Evolutionary conservation across 1,140 invertebrate genomes (phyloP).

Genomic region (Lepidurus packardi): DNA sequence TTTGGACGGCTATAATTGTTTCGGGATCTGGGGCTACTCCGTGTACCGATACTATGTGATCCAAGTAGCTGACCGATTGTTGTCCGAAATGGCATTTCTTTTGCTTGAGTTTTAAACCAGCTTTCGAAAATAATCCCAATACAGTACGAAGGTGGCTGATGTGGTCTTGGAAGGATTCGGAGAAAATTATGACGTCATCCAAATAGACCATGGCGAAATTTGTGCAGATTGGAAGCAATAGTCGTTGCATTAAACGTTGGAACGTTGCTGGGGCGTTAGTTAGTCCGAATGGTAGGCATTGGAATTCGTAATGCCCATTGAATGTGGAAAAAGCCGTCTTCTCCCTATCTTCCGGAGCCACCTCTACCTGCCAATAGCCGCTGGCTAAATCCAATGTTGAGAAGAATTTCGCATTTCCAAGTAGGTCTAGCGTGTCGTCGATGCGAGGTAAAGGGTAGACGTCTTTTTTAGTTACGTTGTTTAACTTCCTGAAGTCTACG

Average conservation of each 20-base stretch:
- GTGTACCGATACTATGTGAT: constrained; percentile 41
- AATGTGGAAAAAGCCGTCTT: constrained; percentile 47
- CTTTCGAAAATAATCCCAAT: constrained; percentile 30
- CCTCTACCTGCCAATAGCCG: constrained; percentile 50
- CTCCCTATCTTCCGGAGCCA: constrained; percentile 41
- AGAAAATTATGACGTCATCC: constrained; percentile 52
- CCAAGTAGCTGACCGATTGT: constrained; percentile 42
- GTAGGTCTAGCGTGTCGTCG: constrained; percentile 46
- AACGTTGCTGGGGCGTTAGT: constrained; percentile 43
- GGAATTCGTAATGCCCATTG: constrained; percentile 43
- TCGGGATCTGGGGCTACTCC: constrained; percentile 43
- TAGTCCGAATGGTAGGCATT: constrained; percentile 43
- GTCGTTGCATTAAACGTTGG: constrained; percentile 43
- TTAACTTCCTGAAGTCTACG: constrained; percentile 40
- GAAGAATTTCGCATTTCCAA: constrained; percentile 46
- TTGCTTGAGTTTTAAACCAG: constrained; percentile 39
- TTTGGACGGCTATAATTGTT: constrained; percentile 42
- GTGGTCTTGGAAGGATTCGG: constrained; percentile 40
- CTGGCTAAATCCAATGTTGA: constrained; percentile 45
- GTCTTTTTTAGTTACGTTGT: constrained; percentile 45
- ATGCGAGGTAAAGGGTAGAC: constrained; percentile 52
- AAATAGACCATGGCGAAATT: constrained; percentile 46
- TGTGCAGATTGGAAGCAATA: constrained; percentile 37
- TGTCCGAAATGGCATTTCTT: constrained; percentile 40
- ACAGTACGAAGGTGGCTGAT: constrained; percentile 35